Conservation (phyloP, 2,113 vertebrate species). For the Parus major region DNA sequence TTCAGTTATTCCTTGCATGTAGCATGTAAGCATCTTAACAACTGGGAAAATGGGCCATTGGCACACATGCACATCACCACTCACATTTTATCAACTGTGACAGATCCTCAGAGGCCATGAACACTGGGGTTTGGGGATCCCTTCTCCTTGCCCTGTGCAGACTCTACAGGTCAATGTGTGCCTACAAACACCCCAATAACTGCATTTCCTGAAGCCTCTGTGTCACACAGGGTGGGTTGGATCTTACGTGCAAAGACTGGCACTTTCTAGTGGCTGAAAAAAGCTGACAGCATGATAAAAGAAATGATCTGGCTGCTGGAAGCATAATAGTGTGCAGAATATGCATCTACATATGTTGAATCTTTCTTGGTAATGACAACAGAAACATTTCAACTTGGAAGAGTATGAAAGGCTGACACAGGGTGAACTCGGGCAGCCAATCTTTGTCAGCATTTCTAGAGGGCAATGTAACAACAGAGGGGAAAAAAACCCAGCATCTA, state of each 20-base stretch:
- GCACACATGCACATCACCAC: rapidly evolving
- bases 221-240: rapidly evolving
- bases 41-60: background rate
- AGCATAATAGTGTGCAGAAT: constrained; percentile 27
- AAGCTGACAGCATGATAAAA: background rate
- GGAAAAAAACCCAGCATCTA: background rate
- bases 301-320: background rate
- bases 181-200: background rate
- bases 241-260: background rate
- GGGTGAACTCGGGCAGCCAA: background rate
- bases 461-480: constrained; percentile 3
- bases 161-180: background rate
- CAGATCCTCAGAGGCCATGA: background rate
- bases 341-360: constrained; percentile 45
- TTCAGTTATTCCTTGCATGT: rapidly evolving
- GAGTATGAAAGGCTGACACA: constrained; percentile 35
- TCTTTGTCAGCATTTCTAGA: constrained; percentile 60
- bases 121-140: background rate
- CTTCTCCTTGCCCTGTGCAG: rapidly evolving
- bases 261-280: background rate
- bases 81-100: background rate
- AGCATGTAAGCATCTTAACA: rapidly evolving
- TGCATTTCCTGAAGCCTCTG: background rate
- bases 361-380: constrained; percentile 45
- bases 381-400: constrained; percentile 24